Conservation (phyloP, 2,113 vertebrate genomes). For the Mormyrus iriodes region DNA sequence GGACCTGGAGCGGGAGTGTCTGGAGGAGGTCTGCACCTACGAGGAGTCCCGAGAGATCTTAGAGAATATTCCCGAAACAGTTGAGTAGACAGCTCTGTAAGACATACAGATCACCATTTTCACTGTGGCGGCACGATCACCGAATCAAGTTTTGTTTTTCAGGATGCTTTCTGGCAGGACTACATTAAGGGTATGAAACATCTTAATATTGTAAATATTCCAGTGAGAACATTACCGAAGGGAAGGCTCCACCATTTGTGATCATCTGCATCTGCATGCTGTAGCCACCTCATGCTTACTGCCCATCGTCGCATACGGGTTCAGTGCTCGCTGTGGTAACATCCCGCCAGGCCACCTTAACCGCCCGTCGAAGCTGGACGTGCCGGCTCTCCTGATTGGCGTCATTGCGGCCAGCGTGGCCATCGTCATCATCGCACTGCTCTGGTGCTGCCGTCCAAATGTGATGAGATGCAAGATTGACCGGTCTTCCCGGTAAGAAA, state of each 20-base stretch:
- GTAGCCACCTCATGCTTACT: not conserved
- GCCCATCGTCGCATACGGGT: not conserved
- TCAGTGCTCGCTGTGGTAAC: not conserved
- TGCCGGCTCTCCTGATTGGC: slow-evolving; percentile 64
- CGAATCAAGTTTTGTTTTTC: not conserved
- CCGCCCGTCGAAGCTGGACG: slow-evolving; percentile 51
- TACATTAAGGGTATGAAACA: slow-evolving; percentile 58
- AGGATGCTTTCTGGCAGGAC: slow-evolving; percentile 66
- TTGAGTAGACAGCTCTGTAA: slow-evolving; percentile 27
- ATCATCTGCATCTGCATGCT: not conserved
- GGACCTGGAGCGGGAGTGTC: slow-evolving; percentile 69
- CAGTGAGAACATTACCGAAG: not conserved
- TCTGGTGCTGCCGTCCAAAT: slow-evolving; percentile 60
- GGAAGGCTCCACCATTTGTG: not conserved
- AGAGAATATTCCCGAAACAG: slow-evolving; percentile 60
- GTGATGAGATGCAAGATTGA: not conserved
- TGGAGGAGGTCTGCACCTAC: slow-evolving; percentile 68
- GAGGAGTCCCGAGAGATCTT: slow-evolving; percentile 74
- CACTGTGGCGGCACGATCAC: too few species aligned
- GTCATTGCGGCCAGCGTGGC: slow-evolving; percentile 62
- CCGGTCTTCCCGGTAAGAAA: slow-evolving; percentile 18
- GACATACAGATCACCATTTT: not conserved
- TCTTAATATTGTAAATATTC: not conserved
- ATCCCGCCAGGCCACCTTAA: not conserved
- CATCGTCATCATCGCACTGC: slow-evolving; percentile 55